Evolutionary conservation across 2,888 invertebrate genomes (phyloP).

Genomic region (Acutogordius australiensis): DNA sequence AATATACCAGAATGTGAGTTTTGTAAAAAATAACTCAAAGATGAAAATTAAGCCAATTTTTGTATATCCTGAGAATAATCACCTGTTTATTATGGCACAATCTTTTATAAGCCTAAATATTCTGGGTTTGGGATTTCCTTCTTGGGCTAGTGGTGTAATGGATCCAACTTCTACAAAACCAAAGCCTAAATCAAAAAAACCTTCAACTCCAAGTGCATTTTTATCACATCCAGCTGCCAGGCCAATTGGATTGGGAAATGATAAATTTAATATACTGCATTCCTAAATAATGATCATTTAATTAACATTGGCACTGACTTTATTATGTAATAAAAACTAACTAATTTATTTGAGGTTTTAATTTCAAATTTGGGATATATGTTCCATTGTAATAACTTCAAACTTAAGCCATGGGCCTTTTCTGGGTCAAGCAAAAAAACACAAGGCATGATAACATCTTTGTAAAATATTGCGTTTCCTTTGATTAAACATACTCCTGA

Average conservation of each 20-base stretch:
- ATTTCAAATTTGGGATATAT: conserved; percentile 19
- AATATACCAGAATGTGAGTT: neutral
- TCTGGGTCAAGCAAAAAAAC: conserved; percentile 21
- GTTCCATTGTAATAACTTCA: conserved; percentile 21
- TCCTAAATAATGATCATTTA: neutral
- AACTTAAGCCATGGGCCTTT: conserved; percentile 21
- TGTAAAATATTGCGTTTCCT: conserved; percentile 24
- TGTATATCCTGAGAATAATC: neutral
- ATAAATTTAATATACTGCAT: conserved; percentile 21
- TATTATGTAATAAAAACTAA: neutral
- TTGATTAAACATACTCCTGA: conserved; percentile 19
- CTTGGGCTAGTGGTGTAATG: conserved; percentile 66
- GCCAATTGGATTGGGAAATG: conserved; percentile 64
- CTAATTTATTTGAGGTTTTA: conserved; percentile 15
- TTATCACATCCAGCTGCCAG: conserved; percentile 96
- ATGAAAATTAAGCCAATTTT: neutral
- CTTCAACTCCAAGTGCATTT: conserved; percentile 58
- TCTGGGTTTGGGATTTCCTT: conserved; percentile 65
- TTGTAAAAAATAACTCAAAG: neutral
- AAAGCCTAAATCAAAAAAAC: conserved; percentile 54
- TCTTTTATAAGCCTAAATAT: conserved; percentile 61
- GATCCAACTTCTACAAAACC: conserved; percentile 84
- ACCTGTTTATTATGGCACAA: conserved; percentile 63
- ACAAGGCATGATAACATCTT: conserved; percentile 22
- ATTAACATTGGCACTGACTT: no score